Conservation (phyloP, 2,888 invertebrate genomes). For the Lasioglossum lativentre region DNA sequence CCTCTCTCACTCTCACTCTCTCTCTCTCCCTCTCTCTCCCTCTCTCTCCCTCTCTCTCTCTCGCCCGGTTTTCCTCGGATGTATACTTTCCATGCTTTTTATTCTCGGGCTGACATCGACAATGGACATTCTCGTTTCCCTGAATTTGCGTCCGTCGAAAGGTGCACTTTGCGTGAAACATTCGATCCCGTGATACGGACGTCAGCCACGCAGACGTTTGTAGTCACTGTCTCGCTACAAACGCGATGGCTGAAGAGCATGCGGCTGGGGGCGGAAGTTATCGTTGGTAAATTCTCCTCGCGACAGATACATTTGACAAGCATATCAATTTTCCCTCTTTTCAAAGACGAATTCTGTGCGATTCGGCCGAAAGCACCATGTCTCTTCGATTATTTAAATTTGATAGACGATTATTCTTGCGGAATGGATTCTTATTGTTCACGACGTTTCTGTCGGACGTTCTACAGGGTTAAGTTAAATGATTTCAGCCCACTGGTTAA, state of each 20-base stretch:
- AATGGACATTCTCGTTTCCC: constrained; percentile 22
- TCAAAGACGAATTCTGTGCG: background rate
- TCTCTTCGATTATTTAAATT: background rate
- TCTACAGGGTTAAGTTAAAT: no score
- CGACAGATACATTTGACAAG: no score
- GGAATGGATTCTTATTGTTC: background rate
- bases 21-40: background rate
- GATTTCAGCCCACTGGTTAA: no score
- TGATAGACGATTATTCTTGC: background rate
- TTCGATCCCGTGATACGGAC: constrained; percentile 12
- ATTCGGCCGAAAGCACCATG: background rate
- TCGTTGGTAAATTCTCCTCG: background rate
- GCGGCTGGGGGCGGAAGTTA: background rate
- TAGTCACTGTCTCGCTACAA: background rate
- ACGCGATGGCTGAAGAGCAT: background rate
- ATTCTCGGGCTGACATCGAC: constrained; percentile 18
- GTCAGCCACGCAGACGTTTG: constrained; percentile 1
- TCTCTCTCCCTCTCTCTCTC: background rate
- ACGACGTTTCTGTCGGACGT: background rate
- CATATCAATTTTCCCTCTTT: background rate
- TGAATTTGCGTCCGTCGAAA: constrained; percentile 7
- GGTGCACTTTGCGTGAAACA: constrained; percentile 34
- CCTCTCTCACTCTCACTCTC: background rate
- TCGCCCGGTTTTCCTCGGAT: background rate
- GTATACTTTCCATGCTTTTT: constrained; percentile 26